Evolutionary conservation across 2,113 vertebrate genomes (phyloP).

Genomic region (Nesogale talazaci): DNA sequence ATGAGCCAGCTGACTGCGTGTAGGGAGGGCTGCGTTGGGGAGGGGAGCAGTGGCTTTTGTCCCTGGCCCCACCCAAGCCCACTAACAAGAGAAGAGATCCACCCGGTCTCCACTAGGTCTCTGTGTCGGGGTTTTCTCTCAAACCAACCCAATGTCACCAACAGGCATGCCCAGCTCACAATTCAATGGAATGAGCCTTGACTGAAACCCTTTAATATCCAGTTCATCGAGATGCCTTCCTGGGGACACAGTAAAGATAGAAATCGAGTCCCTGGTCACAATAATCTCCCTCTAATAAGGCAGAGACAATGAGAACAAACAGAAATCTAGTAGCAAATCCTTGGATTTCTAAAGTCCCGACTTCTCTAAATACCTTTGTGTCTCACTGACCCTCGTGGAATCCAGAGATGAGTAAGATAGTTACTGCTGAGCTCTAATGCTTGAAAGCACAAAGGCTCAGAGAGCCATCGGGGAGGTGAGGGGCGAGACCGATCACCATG

Average conservation of each 20-base stretch:
- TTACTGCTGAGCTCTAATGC: background rate
- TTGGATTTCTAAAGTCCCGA: background rate
- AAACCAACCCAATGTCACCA: background rate
- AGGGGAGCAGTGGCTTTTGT: background rate
- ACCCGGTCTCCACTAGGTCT: background rate
- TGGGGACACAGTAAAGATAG: slow-evolving; percentile 5
- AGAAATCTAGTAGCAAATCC: background rate
- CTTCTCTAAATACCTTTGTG: background rate
- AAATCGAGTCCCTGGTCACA: background rate
- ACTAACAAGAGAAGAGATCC: background rate
- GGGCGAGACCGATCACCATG: too few species aligned
- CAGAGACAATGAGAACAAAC: background rate
- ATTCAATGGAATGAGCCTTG: slow-evolving; percentile 27
- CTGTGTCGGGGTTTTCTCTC: background rate
- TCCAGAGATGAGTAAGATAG: background rate
- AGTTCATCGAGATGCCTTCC: background rate
- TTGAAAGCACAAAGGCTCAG: too few species aligned
- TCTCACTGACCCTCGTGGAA: background rate
- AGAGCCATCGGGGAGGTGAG: too few species aligned
- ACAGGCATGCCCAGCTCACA: slow-evolving; percentile 28
- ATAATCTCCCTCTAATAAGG: slow-evolving; percentile 2
- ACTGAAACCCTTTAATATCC: slow-evolving; percentile 5
- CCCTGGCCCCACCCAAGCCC: background rate
- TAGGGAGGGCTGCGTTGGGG: background rate
- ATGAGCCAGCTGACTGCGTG: background rate